Evolutionary conservation across 2,113 vertebrate species (phyloP), one percentile per base, ranked within the genome.

Genomic region (Misgurnus anguillicaudatus): DNA sequence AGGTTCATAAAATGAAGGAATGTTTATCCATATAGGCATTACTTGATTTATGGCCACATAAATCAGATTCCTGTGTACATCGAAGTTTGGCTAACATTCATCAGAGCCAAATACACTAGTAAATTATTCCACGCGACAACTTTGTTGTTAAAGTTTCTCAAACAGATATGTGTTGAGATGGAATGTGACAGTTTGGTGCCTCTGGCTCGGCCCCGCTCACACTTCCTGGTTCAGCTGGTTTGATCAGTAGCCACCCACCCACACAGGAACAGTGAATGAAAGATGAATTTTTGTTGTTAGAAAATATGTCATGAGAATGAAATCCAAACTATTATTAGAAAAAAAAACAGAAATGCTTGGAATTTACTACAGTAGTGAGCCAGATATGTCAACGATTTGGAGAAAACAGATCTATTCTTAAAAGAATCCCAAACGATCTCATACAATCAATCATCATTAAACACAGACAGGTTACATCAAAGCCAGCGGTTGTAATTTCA

Each of bases 221-320:
- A 79, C 71, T 78, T 87, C 80, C 88, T 73, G 38, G 89, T 87
- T 65, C 31, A 79, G 81, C 88, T 81, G 86, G 89, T 89, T 87
- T 38, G 7, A 70, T 80, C 67, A 75, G 69, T 84, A 77, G 77
- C 38, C 82, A 80, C 78, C 38, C 82, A 80, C 78, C 65, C 51
- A 79, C 36, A 53, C 24, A 64, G 36, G n/a, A 75, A 64, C 60
- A 75, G 65, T 77, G 68, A 69, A 3, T 13, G 5, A 10, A 45
- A 60, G 38, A 60, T 38, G 5, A 31, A 57, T 81, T 73, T 70
- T 41, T 75, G 24, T 69, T 66, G 60, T 47, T 24, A 14, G 38
- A 75, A 62, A 62, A 75, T 48, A 48, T 62, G 24, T 24, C 6
- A 11, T 53, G 45, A 45, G 31, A 38, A 58, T 24, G 9, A 55